Conservation (phyloP, 2,888 invertebrate species). For the Eupithecia vulgata region DNA sequence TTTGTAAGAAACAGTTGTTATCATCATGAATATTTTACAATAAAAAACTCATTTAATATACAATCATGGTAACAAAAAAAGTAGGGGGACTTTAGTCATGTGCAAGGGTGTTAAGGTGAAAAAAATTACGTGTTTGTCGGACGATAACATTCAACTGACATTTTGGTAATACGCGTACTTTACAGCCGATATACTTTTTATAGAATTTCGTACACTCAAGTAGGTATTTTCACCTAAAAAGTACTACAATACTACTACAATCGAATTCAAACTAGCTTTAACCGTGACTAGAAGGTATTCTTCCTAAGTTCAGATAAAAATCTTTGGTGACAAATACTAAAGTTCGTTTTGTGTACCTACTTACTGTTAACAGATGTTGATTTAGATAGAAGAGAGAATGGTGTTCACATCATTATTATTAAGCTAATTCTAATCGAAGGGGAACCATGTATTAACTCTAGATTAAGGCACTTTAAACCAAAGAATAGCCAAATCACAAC, state of each 20-base stretch:
- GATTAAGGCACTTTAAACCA: not conserved
- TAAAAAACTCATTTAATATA: not conserved
- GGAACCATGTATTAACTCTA: too few species aligned
- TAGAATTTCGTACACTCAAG: too few species aligned
- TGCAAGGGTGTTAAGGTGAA: too few species aligned
- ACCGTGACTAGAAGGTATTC: not conserved
- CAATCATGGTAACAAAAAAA: too few species aligned
- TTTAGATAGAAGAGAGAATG: not conserved
- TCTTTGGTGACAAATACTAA: conserved; percentile 4
- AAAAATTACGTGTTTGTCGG: too few species aligned
- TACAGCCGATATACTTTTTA: not conserved
- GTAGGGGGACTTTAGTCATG: too few species aligned
- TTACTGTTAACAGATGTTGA: not conserved
- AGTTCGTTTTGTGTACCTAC: not conserved
- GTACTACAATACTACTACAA: too few species aligned
- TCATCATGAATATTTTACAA: not conserved
- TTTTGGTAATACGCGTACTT: too few species aligned
- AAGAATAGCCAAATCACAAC: not conserved
- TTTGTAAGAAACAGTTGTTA: not conserved
- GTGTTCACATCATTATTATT: not conserved
- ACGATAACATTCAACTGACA: too few species aligned
- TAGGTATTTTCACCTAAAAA: too few species aligned
- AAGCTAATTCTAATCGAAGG: not conserved
- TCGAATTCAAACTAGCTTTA: not conserved
- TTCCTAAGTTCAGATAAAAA: not conserved